Evolutionary conservation across 2,113 vertebrate species (phyloP).

Genomic region (Raja brachyura): DNA sequence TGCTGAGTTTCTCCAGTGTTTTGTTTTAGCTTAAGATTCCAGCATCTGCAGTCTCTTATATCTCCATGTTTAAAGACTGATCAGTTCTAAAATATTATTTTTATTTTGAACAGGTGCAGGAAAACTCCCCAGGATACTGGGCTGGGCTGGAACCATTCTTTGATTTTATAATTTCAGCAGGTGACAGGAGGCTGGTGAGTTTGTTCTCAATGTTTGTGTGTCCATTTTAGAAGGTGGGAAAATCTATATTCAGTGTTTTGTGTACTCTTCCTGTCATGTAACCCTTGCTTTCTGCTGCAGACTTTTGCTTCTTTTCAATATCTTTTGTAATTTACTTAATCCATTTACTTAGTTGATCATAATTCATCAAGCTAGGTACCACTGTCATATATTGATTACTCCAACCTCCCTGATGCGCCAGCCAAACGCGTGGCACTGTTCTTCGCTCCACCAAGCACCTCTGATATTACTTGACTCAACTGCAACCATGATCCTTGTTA

Average conservation of each 20-base stretch:
- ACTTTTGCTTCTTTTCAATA: neutral
- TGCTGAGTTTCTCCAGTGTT: no score
- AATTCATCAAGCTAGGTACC: neutral
- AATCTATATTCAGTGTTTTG: neutral
- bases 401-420: neutral
- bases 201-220: neutral
- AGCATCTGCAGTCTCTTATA: no score
- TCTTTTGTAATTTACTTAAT: neutral
- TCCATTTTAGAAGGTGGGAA: neutral
- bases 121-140: conserved; percentile 37
- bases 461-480: neutral
- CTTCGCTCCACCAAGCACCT: neutral
- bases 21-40: no score
- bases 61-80: neutral
- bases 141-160: conserved; percentile 40
- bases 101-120: conserved; percentile 36
- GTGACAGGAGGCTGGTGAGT: conserved; percentile 36
- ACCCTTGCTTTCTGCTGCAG: neutral
- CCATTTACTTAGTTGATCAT: neutral
- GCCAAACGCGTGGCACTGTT: neutral
- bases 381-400: neutral
- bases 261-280: neutral
- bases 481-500: neutral
- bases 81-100: neutral
- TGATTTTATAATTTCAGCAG: conserved; percentile 38